Percentiles rank a stretch among this genome's conserved stretches.
Conservation (phyloP, 2,797 vertebrate genomes). For the Argya squamiceps region DNA sequence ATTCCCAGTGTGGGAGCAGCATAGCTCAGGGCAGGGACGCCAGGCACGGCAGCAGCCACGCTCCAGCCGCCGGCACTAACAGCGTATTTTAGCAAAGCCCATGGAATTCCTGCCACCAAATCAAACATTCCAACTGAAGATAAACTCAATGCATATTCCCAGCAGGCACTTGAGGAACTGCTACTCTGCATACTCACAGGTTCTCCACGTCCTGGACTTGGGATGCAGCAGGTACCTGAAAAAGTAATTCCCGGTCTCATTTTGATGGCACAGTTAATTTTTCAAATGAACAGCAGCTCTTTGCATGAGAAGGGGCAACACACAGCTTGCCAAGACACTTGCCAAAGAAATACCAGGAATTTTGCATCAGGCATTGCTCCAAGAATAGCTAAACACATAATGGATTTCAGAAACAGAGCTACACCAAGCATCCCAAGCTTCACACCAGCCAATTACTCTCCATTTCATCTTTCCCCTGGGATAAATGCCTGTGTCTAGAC, state of each 20-base stretch:
- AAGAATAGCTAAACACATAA: not conserved
- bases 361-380: not conserved
- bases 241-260: conserved; percentile 17
- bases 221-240: conserved; percentile 64
- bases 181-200: conserved; percentile 71
- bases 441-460: not conserved
- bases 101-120: not conserved
- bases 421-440: not conserved
- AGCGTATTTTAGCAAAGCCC: conserved; percentile 2
- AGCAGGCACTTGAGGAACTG: not conserved
- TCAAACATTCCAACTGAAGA: not conserved
- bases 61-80: not conserved
- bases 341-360: not conserved
- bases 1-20: not conserved
- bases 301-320: not conserved
- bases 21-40: not conserved
- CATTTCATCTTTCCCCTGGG: not conserved
- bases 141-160: not conserved
- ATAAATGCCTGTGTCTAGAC: not conserved
- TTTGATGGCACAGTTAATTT: not conserved
- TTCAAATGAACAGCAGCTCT: not conserved
- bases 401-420: not conserved
- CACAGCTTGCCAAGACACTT: not conserved
- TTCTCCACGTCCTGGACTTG: conserved; percentile 72
- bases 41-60: not conserved